Evolutionary conservation across 2,797 vertebrate genomes (phyloP), one percentile per base, ranked within the genome.

Genomic region (Nannoperca australis): DNA sequence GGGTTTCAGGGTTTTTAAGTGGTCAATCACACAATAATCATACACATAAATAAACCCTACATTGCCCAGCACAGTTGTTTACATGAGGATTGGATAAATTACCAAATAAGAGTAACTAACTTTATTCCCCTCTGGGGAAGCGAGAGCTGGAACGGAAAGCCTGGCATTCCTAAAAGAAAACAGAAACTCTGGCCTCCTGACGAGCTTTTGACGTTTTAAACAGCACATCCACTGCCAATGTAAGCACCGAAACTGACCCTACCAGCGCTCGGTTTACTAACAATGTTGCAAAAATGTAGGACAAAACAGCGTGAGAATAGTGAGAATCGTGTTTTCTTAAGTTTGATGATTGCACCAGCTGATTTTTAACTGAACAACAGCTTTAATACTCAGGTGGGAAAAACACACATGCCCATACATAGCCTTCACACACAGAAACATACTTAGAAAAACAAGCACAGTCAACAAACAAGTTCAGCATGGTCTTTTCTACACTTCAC

Each of bases 31-130:
- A 70, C 67, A 83, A 64, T 73, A 69, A 85, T 66, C 76, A 72
- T 34, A 50, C 49, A 72, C 44, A 81, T 71, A 89, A 81, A 87
- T 87, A 89, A 77, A 86, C 67, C 44, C 63, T 51, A 34, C 34
- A 53, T 65, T 82, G 77, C 80, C 77, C 67, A 62, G 81, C 76
- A 40, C 84, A 88, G 85, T 85, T 94, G 92, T 94, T 95, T 95
- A 93, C 83, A 88, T 80, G 84, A 85, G 58, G 83, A 90, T 53
- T 76, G 82, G 87, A 90, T 91, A 78, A 88, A 89, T 86, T 83
- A 90, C 94, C 92, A 94, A 94, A 94, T 92, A 94, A 89, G 91
- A 92, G 87, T 91, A 93, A 94, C 86, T 70, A 77, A 76, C 86
- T 84, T 81, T 86, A 79, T 88, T 85, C 70, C 53, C 80, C 88